A percentile compares a stretch with the other conserved stretches of the same genome.
Evolutionary conservation across 2,888 invertebrate genomes (phyloP).

Genomic region (Steinernema hermaphroditum): DNA sequence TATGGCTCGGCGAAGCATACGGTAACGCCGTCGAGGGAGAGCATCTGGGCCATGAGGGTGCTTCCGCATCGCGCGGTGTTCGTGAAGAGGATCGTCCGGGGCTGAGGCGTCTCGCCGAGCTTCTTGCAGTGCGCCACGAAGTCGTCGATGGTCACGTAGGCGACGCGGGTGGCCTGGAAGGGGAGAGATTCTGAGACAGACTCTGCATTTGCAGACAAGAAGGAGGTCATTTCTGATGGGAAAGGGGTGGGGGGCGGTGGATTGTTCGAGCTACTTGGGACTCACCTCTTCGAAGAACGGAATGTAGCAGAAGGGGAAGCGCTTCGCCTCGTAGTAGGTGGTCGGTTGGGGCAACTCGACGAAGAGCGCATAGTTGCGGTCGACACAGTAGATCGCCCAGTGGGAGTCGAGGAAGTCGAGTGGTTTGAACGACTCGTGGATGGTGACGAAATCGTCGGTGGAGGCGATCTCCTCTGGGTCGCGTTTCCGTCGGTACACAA

Average conservation of each 20-base stretch:
- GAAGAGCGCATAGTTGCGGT: not conserved
- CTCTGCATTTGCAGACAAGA: too few relatives aligned
- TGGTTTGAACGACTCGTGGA: conserved; percentile 17
- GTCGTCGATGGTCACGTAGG: conserved; percentile 30
- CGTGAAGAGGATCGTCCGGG: conserved; percentile 36
- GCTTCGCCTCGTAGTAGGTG: not conserved
- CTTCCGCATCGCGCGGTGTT: conserved; percentile 40
- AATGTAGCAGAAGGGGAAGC: not conserved
- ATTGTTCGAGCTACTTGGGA: too few relatives aligned
- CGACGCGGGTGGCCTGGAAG: conserved; percentile 31
- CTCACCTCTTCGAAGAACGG: conserved; percentile 27
- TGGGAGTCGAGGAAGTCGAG: not conserved
- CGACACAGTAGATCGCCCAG: conserved; percentile 3
- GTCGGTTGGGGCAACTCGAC: not conserved
- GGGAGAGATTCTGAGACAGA: too few relatives aligned
- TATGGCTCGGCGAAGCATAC: conserved; percentile 37
- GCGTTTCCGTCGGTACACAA: not conserved
- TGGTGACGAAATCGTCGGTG: not conserved
- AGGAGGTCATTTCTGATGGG: too few relatives aligned
- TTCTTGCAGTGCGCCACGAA: conserved; percentile 12
- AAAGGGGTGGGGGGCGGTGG: too few relatives aligned
- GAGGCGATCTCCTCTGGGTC: conserved; percentile 9
- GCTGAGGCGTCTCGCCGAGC: conserved; percentile 14
- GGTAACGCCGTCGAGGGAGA: conserved; percentile 28
- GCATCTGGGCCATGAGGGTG: conserved; percentile 39